phyloP scores from a whole-genome alignment of 2,113 vertebrate species.

The Mormoops blainvillei region DNA sequence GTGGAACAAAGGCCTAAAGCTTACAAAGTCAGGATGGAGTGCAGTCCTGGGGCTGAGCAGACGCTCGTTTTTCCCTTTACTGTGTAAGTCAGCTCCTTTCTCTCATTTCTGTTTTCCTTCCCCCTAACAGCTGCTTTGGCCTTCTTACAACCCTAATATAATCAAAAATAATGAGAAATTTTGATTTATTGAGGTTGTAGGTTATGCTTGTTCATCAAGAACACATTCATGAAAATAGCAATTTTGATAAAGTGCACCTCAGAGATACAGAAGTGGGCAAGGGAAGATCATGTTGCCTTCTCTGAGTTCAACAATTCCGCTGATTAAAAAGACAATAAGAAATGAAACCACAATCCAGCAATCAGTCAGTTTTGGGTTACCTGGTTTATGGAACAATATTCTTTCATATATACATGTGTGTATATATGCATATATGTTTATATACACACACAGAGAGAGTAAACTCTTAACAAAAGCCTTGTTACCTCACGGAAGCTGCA shows the following conservation, averaged over 20 bases:
- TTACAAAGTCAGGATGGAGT: fast-evolving
- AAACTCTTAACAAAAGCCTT: not conserved
- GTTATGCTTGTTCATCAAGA: constrained; percentile 31
- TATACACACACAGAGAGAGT: not conserved
- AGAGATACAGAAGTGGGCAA: not conserved
- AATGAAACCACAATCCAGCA: not conserved
- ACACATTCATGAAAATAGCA: not conserved
- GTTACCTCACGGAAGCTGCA: not conserved
- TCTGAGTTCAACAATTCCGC: not conserved
- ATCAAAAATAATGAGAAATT: not conserved
- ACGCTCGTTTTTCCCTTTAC: not conserved
- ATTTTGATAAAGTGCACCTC: not conserved
- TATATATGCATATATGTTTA: not conserved
- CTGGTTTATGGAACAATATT: not conserved
- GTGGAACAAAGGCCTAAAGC: not conserved
- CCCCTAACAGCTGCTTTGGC: not conserved
- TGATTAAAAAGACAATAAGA: not conserved
- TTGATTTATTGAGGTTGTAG: not conserved
- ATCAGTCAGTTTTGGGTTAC: not conserved
- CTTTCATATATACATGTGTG: not conserved
- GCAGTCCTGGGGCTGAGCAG: not conserved
- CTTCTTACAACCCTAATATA: not conserved
- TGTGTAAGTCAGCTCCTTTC: not conserved
- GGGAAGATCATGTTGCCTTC: not conserved
- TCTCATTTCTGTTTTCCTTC: not conserved